A percentile compares a stretch with the other conserved stretches of the same genome.
phyloP scores from a whole-genome alignment of 1,140 invertebrate species.

The Antheraea pernyi region DNA sequence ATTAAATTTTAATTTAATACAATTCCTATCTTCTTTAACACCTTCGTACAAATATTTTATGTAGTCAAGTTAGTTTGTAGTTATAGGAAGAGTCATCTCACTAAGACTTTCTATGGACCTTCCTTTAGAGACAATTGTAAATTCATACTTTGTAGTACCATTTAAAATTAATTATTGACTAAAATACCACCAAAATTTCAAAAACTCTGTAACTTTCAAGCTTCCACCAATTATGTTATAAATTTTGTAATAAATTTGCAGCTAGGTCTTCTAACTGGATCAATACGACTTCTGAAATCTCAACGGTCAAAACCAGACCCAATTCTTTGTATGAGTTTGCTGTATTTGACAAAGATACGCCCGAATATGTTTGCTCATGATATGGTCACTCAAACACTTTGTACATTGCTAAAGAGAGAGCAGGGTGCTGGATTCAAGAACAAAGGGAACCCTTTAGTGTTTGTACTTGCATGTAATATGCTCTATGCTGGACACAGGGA shows the following conservation, averaged over 20 bases:
- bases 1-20: no score
- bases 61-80: no score
- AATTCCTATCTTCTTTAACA: no score
- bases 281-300: slow-evolving; percentile 83
- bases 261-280: slow-evolving; percentile 79
- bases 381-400: slow-evolving; percentile 87
- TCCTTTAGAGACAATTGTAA: no score
- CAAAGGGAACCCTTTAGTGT: slow-evolving; percentile 90
- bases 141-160: no score
- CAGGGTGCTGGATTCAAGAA: slow-evolving; percentile 85
- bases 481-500: slow-evolving; percentile 90
- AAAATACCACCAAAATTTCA: no score
- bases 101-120: no score
- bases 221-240: not conserved
- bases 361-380: slow-evolving; percentile 90
- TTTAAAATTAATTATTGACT: no score
- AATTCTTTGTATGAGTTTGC: slow-evolving; percentile 86
- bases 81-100: no score
- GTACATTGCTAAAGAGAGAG: slow-evolving; percentile 91
- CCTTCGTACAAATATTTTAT: no score
- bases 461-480: slow-evolving; percentile 92
- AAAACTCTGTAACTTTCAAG: no score
- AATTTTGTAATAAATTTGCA: slow-evolving; percentile 36
- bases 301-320: slow-evolving; percentile 90
- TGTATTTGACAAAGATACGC: slow-evolving; percentile 90